A percentile compares a stretch with the other conserved stretches of the same genome.
These are phyloP conservation scores for Zaprionus lachaisei DNA, from an alignment of 1,140 invertebrate species.

Conservation along the genomic window DNA sequence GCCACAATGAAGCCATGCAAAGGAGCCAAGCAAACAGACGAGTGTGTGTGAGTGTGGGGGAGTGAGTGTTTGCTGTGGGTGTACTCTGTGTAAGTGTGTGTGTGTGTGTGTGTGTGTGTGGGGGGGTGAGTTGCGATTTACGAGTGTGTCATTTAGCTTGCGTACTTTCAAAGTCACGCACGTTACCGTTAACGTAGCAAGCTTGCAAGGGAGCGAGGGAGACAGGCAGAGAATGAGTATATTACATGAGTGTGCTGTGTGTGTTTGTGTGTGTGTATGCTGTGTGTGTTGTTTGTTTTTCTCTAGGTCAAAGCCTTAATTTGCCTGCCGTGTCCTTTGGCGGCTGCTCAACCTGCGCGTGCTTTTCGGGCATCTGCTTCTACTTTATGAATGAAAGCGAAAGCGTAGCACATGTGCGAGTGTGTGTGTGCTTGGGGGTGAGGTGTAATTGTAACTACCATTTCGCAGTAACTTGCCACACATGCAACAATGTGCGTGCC, in stretches of 20 bases:
- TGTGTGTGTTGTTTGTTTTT: slow-evolving; percentile 70
- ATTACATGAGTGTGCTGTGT: slow-evolving; percentile 15
- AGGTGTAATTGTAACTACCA: slow-evolving; percentile 31
- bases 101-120: slow-evolving; percentile 26
- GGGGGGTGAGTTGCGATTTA: slow-evolving; percentile 60
- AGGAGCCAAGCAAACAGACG: slow-evolving; percentile 42
- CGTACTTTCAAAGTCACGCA: slow-evolving; percentile 79
- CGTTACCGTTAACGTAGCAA: slow-evolving; percentile 56
- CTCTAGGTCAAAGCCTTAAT: slow-evolving; percentile 83
- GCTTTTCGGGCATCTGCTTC: slow-evolving; percentile 50
- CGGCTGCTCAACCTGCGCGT: slow-evolving; percentile 49
- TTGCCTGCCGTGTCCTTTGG: slow-evolving; percentile 63
- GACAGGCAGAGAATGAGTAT: neutral
- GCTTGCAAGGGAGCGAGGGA: slow-evolving; percentile 8
- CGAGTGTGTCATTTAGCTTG: slow-evolving; percentile 75
- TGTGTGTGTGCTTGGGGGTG: slow-evolving; percentile 13
- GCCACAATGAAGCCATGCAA: slow-evolving; percentile 80
- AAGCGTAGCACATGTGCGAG: slow-evolving; percentile 31
- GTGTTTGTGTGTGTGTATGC: slow-evolving; percentile 6
- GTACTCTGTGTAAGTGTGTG: neutral
- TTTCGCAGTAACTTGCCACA: slow-evolving; percentile 19
- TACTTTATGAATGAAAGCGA: slow-evolving; percentile 73
- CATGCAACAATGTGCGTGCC: slow-evolving; percentile 48
- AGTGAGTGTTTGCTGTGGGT: neutral
- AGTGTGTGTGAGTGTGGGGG: slow-evolving; percentile 9